Percentiles rank a stretch among this genome's conserved stretches.
These are phyloP conservation scores for Villa cingulata DNA, from an alignment of 2,888 invertebrate genomes.

Conservation along the genomic window DNA sequence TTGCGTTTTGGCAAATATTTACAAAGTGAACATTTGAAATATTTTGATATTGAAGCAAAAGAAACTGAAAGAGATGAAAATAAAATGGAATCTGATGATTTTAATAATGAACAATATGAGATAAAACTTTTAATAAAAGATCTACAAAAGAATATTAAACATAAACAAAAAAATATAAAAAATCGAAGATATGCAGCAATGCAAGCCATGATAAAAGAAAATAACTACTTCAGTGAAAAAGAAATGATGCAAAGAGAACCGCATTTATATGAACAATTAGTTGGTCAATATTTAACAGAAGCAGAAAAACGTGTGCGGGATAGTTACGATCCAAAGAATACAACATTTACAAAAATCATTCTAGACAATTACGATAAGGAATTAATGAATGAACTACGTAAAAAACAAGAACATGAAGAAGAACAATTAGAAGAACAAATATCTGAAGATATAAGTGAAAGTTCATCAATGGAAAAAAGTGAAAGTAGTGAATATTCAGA, in stretches of 20 bases:
- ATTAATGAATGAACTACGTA: conserved; percentile 46
- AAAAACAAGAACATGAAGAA: conserved; percentile 37
- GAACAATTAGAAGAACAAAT: not conserved
- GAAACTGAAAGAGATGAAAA: not conserved
- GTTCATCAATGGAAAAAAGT: not conserved
- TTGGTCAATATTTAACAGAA: conserved; percentile 72
- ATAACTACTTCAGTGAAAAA: conserved; percentile 72
- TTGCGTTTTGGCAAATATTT: conserved; percentile 63
- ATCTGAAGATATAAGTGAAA: not conserved
- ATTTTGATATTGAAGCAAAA: too few relatives aligned
- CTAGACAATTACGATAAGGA: conserved; percentile 69
- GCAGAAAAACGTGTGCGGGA: conserved; percentile 57
- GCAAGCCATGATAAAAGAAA: conserved; percentile 52
- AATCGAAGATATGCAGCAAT: conserved; percentile 76
- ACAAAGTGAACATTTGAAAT: conserved; percentile 46
- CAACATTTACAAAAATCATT: conserved; percentile 59
- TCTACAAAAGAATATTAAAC: conserved; percentile 42
- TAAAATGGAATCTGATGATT: conserved; percentile 24
- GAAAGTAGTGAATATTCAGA: not conserved
- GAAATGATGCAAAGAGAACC: conserved; percentile 92
- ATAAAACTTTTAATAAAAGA: conserved; percentile 50
- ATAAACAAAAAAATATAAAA: conserved; percentile 44
- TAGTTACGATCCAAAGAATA: conserved; percentile 40
- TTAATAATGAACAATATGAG: conserved; percentile 48
- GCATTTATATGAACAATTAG: conserved; percentile 72